Conservation (phyloP, 2,888 invertebrate genomes). For the Lasioglossum villosulum region DNA sequence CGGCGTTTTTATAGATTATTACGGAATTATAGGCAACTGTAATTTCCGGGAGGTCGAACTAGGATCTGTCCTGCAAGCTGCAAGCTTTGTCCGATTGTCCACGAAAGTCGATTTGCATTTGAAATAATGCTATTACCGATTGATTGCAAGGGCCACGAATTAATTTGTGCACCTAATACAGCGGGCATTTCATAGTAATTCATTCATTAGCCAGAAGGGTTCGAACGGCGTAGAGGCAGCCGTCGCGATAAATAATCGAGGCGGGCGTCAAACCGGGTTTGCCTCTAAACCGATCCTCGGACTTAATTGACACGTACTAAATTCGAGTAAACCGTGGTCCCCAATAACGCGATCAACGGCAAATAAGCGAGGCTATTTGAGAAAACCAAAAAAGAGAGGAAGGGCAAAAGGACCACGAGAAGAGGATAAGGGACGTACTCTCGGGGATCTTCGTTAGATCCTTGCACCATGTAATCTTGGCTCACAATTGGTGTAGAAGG, state of each 20-base stretch:
- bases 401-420: neutral
- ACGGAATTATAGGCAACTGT: neutral
- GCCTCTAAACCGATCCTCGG: constrained; percentile 13
- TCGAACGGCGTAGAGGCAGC: neutral
- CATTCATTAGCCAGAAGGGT: neutral
- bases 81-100: too few species aligned
- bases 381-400: neutral
- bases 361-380: constrained; percentile 29
- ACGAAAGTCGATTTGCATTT: too few species aligned
- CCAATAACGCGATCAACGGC: constrained; percentile 35
- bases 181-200: too few species aligned
- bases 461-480: constrained; percentile 60
- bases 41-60: neutral
- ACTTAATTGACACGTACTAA: constrained; percentile 54
- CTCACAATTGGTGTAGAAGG: constrained; percentile 58
- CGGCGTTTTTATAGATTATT: neutral
- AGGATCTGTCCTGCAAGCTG: neutral
- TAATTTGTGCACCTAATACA: too few species aligned
- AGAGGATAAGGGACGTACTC: constrained; percentile 18
- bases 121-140: too few species aligned
- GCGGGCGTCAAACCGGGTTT: neutral
- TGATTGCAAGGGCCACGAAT: too few species aligned
- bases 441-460: constrained; percentile 47
- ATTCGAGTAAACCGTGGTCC: constrained; percentile 29
- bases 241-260: constrained; percentile 30